A percentile compares a stretch with the other conserved stretches of the same genome.
These are phyloP conservation scores for Odontamblyopus rebecca DNA, from an alignment of 2,797 vertebrate species.

Conservation along the genomic window DNA sequence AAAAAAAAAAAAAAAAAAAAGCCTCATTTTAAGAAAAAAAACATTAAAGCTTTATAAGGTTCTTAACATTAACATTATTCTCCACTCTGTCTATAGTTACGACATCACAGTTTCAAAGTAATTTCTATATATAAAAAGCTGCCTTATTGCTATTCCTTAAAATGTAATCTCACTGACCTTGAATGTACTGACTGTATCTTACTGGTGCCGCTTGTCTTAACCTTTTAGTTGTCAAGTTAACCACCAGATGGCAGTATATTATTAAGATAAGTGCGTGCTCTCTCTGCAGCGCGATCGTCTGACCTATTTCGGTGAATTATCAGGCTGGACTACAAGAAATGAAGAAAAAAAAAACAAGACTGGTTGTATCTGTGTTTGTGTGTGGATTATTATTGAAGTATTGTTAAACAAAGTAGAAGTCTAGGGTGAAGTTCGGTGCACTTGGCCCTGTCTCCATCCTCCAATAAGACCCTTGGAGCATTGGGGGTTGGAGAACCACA, in stretches of 20 bases:
- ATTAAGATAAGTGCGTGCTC: constrained; percentile 19
- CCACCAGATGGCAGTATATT: constrained; percentile 71
- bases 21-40: too few relatives aligned
- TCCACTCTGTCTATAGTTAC: too few relatives aligned
- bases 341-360: constrained; percentile 37
- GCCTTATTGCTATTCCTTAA: too few relatives aligned
- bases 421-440: constrained; percentile 17
- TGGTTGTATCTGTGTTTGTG: constrained; percentile 25
- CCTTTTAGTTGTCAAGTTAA: neutral
- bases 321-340: constrained; percentile 45
- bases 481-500: constrained; percentile 53
- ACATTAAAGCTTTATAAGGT: too few relatives aligned
- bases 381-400: constrained; percentile 46
- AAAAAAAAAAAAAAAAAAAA: too few relatives aligned
- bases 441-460: constrained; percentile 24
- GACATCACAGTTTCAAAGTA: neutral
- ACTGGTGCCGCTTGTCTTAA: neutral
- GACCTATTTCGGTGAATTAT: constrained; percentile 72
- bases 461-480: constrained; percentile 50
- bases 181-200: neutral
- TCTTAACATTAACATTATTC: too few relatives aligned
- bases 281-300: constrained; percentile 61
- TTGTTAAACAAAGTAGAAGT: constrained; percentile 26
- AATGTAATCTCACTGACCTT: neutral
- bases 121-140: neutral